Base-by-base conservation (phyloP, 2,797 vertebrate genomes). In the Botia kubotai region DNA sequence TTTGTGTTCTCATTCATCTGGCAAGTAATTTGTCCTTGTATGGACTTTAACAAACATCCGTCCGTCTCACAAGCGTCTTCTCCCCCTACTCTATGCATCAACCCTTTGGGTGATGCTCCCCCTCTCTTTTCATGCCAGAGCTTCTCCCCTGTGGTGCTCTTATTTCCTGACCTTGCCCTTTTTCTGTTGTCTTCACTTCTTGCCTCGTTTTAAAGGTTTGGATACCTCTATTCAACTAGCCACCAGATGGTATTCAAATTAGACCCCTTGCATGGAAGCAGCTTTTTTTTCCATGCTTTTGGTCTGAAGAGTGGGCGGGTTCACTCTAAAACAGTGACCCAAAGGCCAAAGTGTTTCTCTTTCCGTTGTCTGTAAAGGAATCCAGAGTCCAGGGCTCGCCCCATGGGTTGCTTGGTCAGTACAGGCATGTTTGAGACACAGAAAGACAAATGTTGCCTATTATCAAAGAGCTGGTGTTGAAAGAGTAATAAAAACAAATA, bases 161-260 rank as follows among this genome's bases (percentile, higher is more conserved):
- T 72, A 46, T 82, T 79, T 72, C 48, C 36, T 77, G 77, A 73
- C 72, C 73, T 71, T 70, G 69, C 69, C 80, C 76, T 79, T 82
- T 43, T 78, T 78, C 82, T 78, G 72, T 72, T 72, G 79, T 14
- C 76, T 72, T 62, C 76, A 63, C 55, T 76, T 26, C 71, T 77
- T 79, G 58, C 33, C 66, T 19, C 48, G 48, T 60, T 75, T 84
- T 26, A 73, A 69, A 82, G 87, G 89, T 85, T 91, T 89, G 89
- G 65, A 62, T 83, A 52, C 4, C 86, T 87, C 82, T 83, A 90
- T 92, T 93, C 88, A 90, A 78, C 82, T 58, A 80, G 80, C 83
- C 84, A 80, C 73, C 92, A 92, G 91, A 93, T 92, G 91, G 88
- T 89, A 83, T 90, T 92, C 85, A 89, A 77, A 89, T 89, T 82